These are phyloP conservation scores for Mobula birostris DNA, from an alignment of 2,113 vertebrate genomes.

Conservation along the genomic window DNA sequence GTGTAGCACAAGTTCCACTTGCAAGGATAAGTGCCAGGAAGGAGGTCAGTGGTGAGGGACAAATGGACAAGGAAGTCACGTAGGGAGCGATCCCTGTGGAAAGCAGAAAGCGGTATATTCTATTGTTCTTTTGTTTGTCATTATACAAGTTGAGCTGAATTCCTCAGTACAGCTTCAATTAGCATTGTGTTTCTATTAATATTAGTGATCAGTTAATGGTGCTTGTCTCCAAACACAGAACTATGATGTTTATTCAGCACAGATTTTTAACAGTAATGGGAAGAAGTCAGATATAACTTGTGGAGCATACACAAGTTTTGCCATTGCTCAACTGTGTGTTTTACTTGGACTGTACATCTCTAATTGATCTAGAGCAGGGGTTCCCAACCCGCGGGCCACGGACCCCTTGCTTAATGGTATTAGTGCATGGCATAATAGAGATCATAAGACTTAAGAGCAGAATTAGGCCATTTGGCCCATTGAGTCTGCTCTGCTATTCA, in stretches of 20 bases:
- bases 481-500: too few relatives aligned
- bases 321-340: not conserved
- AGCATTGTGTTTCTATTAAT: too few relatives aligned
- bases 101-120: not conserved
- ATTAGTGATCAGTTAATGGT: not conserved
- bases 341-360: not conserved
- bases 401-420: too few relatives aligned
- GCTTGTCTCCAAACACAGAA: not conserved
- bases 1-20: too few relatives aligned
- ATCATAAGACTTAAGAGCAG: too few relatives aligned
- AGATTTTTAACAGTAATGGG: not conserved
- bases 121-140: not conserved
- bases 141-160: not conserved
- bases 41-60: too few relatives aligned
- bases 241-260: not conserved
- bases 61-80: too few relatives aligned
- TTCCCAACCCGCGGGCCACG: too few relatives aligned
- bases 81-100: too few relatives aligned
- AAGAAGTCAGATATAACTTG: not conserved
- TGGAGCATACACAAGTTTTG: not conserved
- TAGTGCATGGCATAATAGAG: too few relatives aligned
- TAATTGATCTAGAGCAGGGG: not conserved
- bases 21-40: too few relatives aligned
- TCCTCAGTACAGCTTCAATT: not conserved
- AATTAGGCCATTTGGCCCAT: too few relatives aligned